Evolutionary conservation across 2,797 vertebrate species (phyloP).

Genomic region (Acanthurus lineatus): DNA sequence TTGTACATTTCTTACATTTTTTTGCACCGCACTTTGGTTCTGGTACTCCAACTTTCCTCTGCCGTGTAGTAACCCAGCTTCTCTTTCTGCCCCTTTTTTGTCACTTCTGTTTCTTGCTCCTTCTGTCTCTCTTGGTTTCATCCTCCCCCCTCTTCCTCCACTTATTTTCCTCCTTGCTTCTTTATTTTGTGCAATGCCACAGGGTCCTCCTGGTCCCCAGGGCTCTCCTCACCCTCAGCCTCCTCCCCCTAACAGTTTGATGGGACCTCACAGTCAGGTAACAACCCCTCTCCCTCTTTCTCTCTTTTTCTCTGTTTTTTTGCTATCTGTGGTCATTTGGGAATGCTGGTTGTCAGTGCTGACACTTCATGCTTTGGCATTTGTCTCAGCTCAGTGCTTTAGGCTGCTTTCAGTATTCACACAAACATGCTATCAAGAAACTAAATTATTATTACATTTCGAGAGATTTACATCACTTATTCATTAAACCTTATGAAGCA

Average conservation of each 20-base stretch:
- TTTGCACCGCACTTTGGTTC: conserved; percentile 71
- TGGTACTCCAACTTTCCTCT: conserved; percentile 85
- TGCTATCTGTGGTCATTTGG: conserved; percentile 65
- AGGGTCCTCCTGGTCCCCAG: conserved; percentile 99
- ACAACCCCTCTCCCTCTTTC: conserved; percentile 77
- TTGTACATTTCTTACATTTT: conserved; percentile 40
- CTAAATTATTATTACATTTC: background rate
- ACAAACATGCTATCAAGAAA: conserved; percentile 25
- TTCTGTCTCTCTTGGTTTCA: conserved; percentile 48
- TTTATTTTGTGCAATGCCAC: conserved; percentile 88
- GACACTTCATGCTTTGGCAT: conserved; percentile 74
- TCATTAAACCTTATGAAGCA: conserved; percentile 19
- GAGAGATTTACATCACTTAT: background rate
- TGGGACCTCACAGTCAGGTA: conserved; percentile 99
- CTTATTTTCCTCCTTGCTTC: conserved; percentile 84
- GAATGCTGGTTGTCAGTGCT: conserved; percentile 63
- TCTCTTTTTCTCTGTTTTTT: conserved; percentile 60
- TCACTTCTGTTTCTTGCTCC: conserved; percentile 56
- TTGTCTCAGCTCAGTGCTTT: conserved; percentile 71
- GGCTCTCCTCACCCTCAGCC: conserved; percentile 99
- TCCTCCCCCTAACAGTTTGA: conserved; percentile 99
- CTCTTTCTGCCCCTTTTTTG: conserved; percentile 62
- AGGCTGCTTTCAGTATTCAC: conserved; percentile 52
- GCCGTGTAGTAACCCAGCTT: conserved; percentile 91
- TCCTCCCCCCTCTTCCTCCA: conserved; percentile 37